A percentile compares a stretch with the other conserved stretches of the same genome.
Evolutionary conservation across 2,888 invertebrate species (phyloP).

Genomic region (Tachina grossa): DNA sequence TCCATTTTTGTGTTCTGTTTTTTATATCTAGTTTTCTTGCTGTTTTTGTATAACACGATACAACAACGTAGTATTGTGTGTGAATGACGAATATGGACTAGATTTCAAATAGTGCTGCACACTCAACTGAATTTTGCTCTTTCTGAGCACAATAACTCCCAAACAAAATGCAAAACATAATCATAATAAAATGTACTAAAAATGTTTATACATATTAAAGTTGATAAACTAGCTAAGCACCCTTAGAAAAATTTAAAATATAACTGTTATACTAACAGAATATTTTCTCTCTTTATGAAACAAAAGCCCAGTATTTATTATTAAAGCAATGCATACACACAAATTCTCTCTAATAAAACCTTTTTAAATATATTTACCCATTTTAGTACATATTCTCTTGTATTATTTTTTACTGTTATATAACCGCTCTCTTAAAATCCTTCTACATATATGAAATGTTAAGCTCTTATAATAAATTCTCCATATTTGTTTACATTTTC

Average conservation of each 20-base stretch:
- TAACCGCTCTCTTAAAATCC: no score
- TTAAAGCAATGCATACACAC: background rate
- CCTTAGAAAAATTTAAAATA: background rate
- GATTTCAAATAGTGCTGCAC: conserved; percentile 69
- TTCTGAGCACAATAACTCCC: conserved; percentile 23
- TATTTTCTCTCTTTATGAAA: background rate
- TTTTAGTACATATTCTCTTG: no score
- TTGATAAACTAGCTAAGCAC: conserved; percentile 8
- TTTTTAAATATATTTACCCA: background rate
- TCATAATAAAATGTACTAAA: conserved; percentile 57
- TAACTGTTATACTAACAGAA: conserved; percentile 52
- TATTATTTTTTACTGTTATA: no score
- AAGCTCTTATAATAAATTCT: no score
- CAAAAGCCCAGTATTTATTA: background rate
- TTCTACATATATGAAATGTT: no score
- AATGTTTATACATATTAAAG: conserved; percentile 21
- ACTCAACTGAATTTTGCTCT: conserved; percentile 56
- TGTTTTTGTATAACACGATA: conserved; percentile 64
- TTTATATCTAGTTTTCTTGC: background rate
- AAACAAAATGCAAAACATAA: conserved; percentile 31
- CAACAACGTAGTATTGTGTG: conserved; percentile 69
- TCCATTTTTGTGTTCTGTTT: background rate
- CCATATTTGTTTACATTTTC: no score
- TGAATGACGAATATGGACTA: conserved; percentile 71
- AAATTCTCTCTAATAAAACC: background rate